Evolutionary conservation across 2,113 vertebrate genomes (phyloP).

Genomic region (Lethenteron reissneri): DNA sequence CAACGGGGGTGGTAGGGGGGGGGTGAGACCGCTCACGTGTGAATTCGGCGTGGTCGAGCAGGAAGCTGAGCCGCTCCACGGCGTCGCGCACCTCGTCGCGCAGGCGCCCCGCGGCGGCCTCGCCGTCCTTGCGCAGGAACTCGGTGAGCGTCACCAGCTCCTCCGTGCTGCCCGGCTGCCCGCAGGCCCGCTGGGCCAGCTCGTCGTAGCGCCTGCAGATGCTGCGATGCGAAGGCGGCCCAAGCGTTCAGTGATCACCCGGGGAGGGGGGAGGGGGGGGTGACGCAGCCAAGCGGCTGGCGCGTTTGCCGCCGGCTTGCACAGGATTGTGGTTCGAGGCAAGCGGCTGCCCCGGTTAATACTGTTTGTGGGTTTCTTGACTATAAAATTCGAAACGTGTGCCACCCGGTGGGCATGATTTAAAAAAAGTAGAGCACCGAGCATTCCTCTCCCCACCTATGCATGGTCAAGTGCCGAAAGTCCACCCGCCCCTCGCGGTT

Average conservation of each 20-base stretch:
- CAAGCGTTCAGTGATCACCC: background rate
- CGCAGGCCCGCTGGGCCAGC: constrained; percentile 33
- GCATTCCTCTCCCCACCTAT: no score
- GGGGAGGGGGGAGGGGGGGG: background rate
- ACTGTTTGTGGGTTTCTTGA: background rate
- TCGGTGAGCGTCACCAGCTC: constrained; percentile 34
- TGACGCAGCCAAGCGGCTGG: background rate
- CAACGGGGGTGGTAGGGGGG: no score
- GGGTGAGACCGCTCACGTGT: constrained; percentile 21
- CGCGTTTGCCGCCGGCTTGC: no score
- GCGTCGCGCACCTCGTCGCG: constrained; percentile 32
- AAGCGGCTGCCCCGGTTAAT: background rate
- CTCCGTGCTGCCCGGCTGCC: constrained; percentile 31
- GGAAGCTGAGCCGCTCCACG: constrained; percentile 28
- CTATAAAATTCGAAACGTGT: background rate
- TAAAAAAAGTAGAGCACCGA: no score
- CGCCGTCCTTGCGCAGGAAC: constrained; percentile 33
- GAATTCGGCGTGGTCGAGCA: constrained; percentile 44
- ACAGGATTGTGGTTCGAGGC: background rate
- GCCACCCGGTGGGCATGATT: background rate
- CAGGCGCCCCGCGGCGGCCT: constrained; percentile 40
- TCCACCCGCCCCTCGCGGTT: no score
- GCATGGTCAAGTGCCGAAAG: no score
- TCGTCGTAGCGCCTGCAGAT: constrained; percentile 43
- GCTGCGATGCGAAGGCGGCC: constrained; percentile 20